phyloP scores from a whole-genome alignment of 2,888 invertebrate species.

The Antheraea yamamai region DNA sequence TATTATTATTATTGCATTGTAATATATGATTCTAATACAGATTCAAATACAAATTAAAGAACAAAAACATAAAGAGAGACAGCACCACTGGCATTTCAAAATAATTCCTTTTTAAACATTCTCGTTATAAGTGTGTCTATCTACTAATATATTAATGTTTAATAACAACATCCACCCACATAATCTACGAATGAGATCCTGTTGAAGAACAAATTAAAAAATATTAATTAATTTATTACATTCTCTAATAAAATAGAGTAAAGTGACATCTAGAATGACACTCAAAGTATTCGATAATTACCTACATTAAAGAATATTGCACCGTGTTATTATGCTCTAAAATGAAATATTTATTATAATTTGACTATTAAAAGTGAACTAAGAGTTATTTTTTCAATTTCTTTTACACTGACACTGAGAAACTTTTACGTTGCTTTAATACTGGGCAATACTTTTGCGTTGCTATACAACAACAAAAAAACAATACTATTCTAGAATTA shows the following conservation, averaged over 20 bases:
- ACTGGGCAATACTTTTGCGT: neutral
- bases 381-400: neutral
- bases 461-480: neutral
- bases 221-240: neutral
- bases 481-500: too few species aligned
- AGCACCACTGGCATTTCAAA: too few species aligned
- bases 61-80: too few species aligned
- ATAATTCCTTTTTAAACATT: neutral
- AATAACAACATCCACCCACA: too few species aligned
- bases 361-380: neutral
- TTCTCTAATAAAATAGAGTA: neutral
- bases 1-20: too few species aligned
- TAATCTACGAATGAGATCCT: too few species aligned
- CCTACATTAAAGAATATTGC: neutral
- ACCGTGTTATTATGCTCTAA: neutral
- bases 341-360: neutral
- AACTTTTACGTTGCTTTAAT: neutral
- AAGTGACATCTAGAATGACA: neutral
- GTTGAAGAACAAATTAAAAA: too few species aligned
- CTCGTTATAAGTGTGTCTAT: neutral
- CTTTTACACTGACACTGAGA: neutral
- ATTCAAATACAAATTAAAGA: too few species aligned
- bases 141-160: too few species aligned
- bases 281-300: neutral
- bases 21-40: too few species aligned